Conservation (phyloP, 2,888 invertebrate genomes). For the Phyllotreta cruciferae region DNA sequence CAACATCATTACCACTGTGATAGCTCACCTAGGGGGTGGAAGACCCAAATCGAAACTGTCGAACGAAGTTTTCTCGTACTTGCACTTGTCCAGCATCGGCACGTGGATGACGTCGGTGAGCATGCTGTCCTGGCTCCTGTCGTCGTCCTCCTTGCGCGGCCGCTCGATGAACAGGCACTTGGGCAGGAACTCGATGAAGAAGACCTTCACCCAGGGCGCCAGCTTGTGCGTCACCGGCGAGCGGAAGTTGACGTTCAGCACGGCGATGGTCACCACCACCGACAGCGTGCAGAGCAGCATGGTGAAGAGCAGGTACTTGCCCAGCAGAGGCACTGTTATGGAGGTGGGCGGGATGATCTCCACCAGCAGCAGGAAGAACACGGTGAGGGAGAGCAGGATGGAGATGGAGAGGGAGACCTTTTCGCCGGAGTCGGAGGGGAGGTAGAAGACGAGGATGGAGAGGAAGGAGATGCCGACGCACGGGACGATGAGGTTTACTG, state of each 20-base stretch:
- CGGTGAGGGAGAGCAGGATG: constrained; percentile 89
- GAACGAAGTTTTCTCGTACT: constrained; percentile 69
- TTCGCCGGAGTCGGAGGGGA: constrained; percentile 97
- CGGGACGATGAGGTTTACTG: constrained; percentile 95
- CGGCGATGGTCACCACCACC: constrained; percentile 92
- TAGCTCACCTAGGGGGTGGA: constrained; percentile 41
- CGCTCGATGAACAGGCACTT: constrained; percentile 87
- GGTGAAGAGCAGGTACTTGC: constrained; percentile 89
- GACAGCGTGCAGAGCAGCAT: constrained; percentile 94
- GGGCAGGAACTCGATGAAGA: constrained; percentile 87
- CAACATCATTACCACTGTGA: too few species aligned
- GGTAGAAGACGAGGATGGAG: constrained; percentile 95
- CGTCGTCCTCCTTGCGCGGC: constrained; percentile 81
- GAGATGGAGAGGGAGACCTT: constrained; percentile 97
- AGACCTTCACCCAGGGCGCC: constrained; percentile 88
- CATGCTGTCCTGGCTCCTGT: constrained; percentile 63
- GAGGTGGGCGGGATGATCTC: constrained; percentile 96
- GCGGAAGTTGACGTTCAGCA: constrained; percentile 91
- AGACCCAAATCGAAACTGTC: constrained; percentile 61
- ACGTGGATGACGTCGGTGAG: constrained; percentile 73
- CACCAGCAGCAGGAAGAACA: constrained; percentile 91
- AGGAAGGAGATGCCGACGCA: constrained; percentile 97
- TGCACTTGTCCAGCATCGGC: constrained; percentile 72
- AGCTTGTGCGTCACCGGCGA: constrained; percentile 92
- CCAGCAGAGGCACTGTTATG: constrained; percentile 87